Conservation (phyloP, 2,113 vertebrate species). For the Dromaius novaehollandiae region DNA sequence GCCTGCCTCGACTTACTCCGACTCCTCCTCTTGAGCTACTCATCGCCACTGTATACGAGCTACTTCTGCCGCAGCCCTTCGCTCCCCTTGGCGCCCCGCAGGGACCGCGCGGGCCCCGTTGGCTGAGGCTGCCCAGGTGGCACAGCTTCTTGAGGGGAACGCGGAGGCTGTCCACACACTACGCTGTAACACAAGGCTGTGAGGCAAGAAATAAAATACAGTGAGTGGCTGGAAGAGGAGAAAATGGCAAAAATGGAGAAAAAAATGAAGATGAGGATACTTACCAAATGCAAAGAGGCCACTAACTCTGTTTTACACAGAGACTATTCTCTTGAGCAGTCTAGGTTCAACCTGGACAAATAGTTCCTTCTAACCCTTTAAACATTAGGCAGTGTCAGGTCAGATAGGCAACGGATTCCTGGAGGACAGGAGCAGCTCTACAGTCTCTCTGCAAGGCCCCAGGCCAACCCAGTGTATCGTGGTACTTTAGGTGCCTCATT, state of each 20-base stretch:
- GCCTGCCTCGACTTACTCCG: not conserved
- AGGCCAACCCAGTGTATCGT: not conserved
- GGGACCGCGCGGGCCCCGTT: not conserved
- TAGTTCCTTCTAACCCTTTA: not conserved
- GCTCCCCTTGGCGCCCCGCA: not conserved
- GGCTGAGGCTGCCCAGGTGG: not conserved
- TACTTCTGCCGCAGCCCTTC: not conserved
- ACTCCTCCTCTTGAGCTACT: not conserved
- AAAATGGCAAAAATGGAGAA: not conserved
- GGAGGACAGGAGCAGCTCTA: not conserved
- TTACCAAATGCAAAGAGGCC: not conserved
- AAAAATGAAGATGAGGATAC: not conserved
- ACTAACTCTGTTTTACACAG: not conserved
- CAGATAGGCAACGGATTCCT: not conserved
- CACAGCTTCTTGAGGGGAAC: accelerated
- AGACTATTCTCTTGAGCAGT: not conserved
- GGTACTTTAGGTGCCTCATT: not conserved
- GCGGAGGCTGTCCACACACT: accelerated
- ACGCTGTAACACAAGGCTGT: not conserved
- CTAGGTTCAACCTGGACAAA: not conserved
- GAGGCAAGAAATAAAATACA: not conserved
- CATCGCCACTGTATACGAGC: not conserved
- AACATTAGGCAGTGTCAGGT: not conserved
- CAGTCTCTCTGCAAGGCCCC: not conserved
- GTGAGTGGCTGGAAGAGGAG: not conserved